Conservation (phyloP, 1,140 invertebrate species). For the Pinna nobilis region DNA sequence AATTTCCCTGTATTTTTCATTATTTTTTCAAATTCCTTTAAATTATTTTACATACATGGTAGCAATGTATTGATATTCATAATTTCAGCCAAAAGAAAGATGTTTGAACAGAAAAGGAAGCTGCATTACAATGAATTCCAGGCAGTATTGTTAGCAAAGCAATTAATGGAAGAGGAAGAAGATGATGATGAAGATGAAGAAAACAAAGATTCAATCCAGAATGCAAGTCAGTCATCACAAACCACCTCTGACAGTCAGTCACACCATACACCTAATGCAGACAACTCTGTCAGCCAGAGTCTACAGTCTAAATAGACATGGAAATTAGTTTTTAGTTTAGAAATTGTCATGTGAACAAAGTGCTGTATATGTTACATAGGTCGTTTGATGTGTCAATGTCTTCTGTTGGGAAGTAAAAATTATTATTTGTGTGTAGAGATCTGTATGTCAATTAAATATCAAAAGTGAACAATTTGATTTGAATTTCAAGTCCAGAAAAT, state of each 20-base stretch:
- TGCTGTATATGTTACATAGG: too few relatives aligned
- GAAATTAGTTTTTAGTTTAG: too few relatives aligned
- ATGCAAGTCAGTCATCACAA: constrained; percentile 2
- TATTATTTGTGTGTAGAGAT: too few relatives aligned
- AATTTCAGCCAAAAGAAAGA: constrained; percentile 80
- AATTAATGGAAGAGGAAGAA: constrained; percentile 91
- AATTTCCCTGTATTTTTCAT: not conserved
- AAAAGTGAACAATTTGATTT: too few relatives aligned
- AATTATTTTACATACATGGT: not conserved
- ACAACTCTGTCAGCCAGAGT: not conserved
- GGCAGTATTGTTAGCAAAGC: constrained; percentile 91
- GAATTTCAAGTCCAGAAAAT: too few relatives aligned
- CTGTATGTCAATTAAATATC: too few relatives aligned
- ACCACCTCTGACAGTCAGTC: not conserved
- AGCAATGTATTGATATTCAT: not conserved
- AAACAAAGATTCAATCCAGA: constrained; percentile 12
- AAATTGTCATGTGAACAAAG: too few relatives aligned
- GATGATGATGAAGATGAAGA: constrained; percentile 83
- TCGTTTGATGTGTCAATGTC: too few relatives aligned
- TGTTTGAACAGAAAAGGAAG: constrained; percentile 93
- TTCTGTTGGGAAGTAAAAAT: too few relatives aligned
- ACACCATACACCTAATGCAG: not conserved
- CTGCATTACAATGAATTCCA: constrained; percentile 98
- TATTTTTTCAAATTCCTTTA: too few relatives aligned
- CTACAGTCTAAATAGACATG: not conserved